These are phyloP conservation scores for Gymnosoma rotundatum DNA, from an alignment of 2,888 invertebrate genomes.

Conservation along the genomic window DNA sequence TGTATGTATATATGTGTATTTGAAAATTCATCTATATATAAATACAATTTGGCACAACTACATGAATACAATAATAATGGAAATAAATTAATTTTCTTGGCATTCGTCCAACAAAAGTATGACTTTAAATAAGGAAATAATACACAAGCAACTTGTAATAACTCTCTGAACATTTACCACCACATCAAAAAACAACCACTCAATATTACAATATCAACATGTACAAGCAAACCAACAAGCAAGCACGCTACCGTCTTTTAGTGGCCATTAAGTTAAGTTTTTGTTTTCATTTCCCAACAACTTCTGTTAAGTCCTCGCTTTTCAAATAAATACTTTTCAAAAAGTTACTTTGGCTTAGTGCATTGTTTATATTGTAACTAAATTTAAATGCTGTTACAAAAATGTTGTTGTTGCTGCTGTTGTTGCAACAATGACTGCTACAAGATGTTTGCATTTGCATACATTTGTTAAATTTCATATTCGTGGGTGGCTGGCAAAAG, in stretches of 20 bases:
- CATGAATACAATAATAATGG: slow-evolving; percentile 64
- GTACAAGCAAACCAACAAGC: not conserved
- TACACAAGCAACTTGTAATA: slow-evolving; percentile 64
- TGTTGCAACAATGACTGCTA: slow-evolving; percentile 27
- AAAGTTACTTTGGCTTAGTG: slow-evolving; percentile 11
- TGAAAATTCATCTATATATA: not conserved
- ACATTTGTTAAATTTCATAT: slow-evolving; percentile 34
- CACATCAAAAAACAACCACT: slow-evolving; percentile 17
- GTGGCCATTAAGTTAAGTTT: slow-evolving; percentile 32
- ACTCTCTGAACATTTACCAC: slow-evolving; percentile 52
- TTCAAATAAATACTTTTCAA: slow-evolving; percentile 21
- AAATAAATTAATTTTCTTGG: slow-evolving; percentile 70
- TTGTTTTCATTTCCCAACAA: slow-evolving; percentile 7
- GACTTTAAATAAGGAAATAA: slow-evolving; percentile 69
- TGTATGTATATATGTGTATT: not conserved
- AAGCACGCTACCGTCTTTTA: slow-evolving; percentile 1
- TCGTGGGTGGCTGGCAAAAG: slow-evolving; percentile 18
- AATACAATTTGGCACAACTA: slow-evolving; percentile 60
- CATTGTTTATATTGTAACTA: slow-evolving; percentile 51
- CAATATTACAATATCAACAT: slow-evolving; percentile 13
- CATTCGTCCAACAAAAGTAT: slow-evolving; percentile 62
- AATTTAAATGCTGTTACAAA: slow-evolving; percentile 38
- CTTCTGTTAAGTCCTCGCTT: slow-evolving; percentile 17
- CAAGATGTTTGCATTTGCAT: slow-evolving; percentile 59
- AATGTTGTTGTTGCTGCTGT: slow-evolving; percentile 23